Conservation (phyloP, 2,113 vertebrate species). For the Piaya cayana region DNA sequence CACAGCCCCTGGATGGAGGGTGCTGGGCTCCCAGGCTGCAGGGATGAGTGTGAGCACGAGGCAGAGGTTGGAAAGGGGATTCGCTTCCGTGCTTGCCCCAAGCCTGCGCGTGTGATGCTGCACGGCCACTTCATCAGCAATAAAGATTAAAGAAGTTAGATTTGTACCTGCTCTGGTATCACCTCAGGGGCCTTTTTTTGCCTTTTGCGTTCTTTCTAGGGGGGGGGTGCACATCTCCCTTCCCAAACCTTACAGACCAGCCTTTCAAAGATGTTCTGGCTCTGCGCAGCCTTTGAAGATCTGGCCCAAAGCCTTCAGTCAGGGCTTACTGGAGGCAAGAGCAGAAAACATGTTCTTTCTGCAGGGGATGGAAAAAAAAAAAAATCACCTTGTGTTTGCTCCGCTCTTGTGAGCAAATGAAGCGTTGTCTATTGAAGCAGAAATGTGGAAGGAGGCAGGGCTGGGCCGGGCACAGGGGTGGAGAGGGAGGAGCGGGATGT, state of each 20-base stretch:
- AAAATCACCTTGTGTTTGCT: not conserved
- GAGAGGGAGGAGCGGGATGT: not conserved
- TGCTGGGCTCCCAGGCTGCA: accelerated
- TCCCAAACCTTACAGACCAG: not conserved
- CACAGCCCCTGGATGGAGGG: accelerated
- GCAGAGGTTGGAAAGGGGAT: not conserved
- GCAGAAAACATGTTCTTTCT: not conserved
- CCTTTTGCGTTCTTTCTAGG: not conserved
- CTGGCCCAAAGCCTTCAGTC: not conserved
- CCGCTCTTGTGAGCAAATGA: not conserved
- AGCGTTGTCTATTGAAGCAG: not conserved
- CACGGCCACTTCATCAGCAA: not conserved
- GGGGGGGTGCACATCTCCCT: not conserved
- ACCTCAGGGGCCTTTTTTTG: not conserved
- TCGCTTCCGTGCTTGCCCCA: not conserved
- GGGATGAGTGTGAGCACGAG: not conserved
- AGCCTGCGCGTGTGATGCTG: accelerated
- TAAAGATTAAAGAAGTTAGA: not conserved
- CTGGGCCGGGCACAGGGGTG: not conserved
- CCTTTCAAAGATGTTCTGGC: not conserved
- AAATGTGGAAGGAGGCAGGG: not conserved
- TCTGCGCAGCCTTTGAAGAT: not conserved
- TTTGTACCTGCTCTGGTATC: not conserved
- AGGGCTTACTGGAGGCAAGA: not conserved
- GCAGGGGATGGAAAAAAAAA: not conserved